Evolutionary conservation across 1,140 invertebrate genomes (phyloP), one percentile per base, ranked within the genome.

Genomic region (Euwallacea similis): DNA sequence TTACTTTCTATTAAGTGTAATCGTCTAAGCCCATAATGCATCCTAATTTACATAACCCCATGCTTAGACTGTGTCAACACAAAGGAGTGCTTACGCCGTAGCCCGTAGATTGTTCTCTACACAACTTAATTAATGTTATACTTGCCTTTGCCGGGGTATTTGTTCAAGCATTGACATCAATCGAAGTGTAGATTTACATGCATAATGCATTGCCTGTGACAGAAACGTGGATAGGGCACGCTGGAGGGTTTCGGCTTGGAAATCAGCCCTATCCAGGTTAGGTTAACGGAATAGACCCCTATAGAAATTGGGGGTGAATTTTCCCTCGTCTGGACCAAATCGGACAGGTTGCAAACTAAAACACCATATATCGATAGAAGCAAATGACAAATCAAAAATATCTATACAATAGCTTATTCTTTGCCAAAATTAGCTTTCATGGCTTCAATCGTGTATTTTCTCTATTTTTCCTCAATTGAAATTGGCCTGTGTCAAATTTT

Each of bases 51-150:
- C 54, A 66, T 66, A 66, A 16, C 21, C 42, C 54, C 42, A 44
- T 44, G 54, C 53, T 58, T 66, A 65, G 47, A 55, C 63, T 65
- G 42, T 56, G 65, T 66, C 53, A 66, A 66, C 65, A 66, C 65
- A 66, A 66, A 66, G 65, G 65, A 58, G 53, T 66, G 65, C 42
- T 58, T 58, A 54, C 65, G n/a, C 11, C 13, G 65, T 53, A 58
- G 16, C 54, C 55, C 21, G 65, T 56, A 66, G 46, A 65, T 65
- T 54, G 62, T 50, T 65, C 62, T 15, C 42, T 66, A 58, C 65
- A 66, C 65, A 58, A 56, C 53, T 56, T 66, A 66, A 66, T 66
- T 66, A 66, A 66, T 58, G 65, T 58, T 58, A 58, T 66, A 66
- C 65, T 66, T 66, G 65, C 53, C 65, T 66, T 66, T 66, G 15